Conservation (phyloP, 92 coral and sea anemone genomes). For the Ricordea florida region DNA sequence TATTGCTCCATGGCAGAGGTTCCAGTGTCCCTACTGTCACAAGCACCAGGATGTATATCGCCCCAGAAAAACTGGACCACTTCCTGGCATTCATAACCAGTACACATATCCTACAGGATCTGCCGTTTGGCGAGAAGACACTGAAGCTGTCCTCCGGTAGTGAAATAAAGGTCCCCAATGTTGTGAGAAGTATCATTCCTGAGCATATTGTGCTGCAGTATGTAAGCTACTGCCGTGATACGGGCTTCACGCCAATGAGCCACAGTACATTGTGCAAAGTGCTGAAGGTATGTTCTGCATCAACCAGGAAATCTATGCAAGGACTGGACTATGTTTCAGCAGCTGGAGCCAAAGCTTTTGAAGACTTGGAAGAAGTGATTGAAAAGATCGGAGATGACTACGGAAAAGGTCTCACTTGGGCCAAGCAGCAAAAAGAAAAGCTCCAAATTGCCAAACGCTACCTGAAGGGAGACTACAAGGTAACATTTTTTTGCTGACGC, state of each 20-base stretch:
- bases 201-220: conserved; percentile 61
- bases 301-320: conserved; percentile 49
- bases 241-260: conserved; percentile 58
- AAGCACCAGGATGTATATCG: conserved; percentile 44
- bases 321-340: conserved; percentile 15
- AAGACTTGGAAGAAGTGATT: conserved; percentile 50
- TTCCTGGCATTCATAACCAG: conserved; percentile 61
- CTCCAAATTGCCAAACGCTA: conserved; percentile 52
- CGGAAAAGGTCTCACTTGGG: conserved; percentile 53
- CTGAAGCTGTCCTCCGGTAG: conserved; percentile 37
- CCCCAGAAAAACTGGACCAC: conserved; percentile 53
- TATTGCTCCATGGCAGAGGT: conserved; percentile 65
- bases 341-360: conserved; percentile 57
- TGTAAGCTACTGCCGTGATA: conserved; percentile 28
- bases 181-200: conserved; percentile 57
- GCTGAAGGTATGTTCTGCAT: conserved; percentile 47
- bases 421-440: conserved; percentile 37
- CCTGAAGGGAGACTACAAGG: conserved; percentile 62
- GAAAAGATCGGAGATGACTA: conserved; percentile 54
- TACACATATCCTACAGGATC: conserved; percentile 50
- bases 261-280: conserved; percentile 49
- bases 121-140: conserved; percentile 64
- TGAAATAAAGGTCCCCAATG: conserved; percentile 59
- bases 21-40: conserved; percentile 22
- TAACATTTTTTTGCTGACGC: not conserved